Conservation (phyloP, 2,113 vertebrate species). For the Ptyas mucosa region DNA sequence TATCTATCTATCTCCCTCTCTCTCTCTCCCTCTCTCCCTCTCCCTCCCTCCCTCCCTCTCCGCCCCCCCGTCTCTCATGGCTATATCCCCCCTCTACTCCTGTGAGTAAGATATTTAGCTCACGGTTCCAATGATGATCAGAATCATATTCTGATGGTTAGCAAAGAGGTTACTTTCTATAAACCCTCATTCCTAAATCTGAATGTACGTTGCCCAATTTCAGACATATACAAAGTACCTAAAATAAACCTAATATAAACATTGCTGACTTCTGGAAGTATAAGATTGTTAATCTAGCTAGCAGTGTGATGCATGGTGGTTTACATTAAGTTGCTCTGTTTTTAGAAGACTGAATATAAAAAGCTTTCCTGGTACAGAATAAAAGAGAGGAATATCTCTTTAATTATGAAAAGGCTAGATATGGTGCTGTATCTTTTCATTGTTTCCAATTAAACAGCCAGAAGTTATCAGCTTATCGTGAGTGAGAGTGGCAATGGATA, state of each 20-base stretch:
- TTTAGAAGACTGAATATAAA: neutral
- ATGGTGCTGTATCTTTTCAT: neutral
- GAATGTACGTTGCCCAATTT: neutral
- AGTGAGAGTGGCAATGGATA: neutral
- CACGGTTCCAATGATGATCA: neutral
- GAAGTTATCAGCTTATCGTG: neutral
- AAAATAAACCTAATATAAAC: neutral
- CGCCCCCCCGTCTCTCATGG: neutral
- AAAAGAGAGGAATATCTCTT: neutral
- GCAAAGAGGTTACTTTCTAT: neutral
- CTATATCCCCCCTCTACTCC: neutral
- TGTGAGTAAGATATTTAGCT: neutral
- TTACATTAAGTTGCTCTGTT: neutral
- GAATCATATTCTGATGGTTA: neutral
- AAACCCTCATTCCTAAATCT: neutral
- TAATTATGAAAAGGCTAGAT: no score
- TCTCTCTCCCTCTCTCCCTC: no score
- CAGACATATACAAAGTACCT: neutral
- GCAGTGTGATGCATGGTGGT: neutral
- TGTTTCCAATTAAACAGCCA: neutral
- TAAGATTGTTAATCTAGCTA: neutral
- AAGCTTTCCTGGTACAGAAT: neutral
- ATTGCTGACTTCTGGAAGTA: neutral
- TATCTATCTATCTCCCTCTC: neutral
- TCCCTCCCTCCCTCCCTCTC: neutral